phyloP scores from a whole-genome alignment of 2,113 vertebrate species.

The Noturus placidus region DNA sequence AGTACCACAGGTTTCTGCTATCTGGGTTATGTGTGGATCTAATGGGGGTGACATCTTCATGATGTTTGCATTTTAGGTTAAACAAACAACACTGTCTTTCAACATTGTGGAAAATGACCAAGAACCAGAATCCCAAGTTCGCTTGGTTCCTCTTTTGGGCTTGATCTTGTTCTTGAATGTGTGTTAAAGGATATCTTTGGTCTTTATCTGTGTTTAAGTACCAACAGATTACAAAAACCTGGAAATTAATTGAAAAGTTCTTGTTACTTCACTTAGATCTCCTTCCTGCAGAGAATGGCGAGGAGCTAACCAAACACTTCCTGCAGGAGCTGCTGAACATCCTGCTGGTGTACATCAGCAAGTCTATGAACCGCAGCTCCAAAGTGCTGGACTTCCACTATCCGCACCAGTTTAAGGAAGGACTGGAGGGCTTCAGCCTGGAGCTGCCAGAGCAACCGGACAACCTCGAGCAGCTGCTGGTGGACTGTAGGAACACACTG shows the following conservation, averaged over 20 bases:
- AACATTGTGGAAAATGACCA: no score
- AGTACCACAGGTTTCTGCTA: neutral
- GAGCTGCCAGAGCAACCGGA: constrained; percentile 66
- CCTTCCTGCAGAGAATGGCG: constrained; percentile 61
- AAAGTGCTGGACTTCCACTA: constrained; percentile 76
- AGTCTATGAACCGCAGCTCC: constrained; percentile 61
- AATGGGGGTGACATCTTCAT: no score
- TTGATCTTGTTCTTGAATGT: neutral
- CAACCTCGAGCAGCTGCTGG: constrained; percentile 66
- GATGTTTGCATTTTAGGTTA: neutral
- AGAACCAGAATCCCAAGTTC: neutral
- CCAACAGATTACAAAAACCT: neutral
- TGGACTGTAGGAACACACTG: constrained; percentile 69
- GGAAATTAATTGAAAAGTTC: neutral
- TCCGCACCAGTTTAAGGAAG: constrained; percentile 70
- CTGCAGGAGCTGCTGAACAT: constrained; percentile 69
- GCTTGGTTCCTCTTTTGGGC: neutral
- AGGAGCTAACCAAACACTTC: constrained; percentile 61
- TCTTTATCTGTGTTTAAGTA: neutral
- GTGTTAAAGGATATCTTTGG: neutral
- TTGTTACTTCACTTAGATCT: constrained; percentile 57
- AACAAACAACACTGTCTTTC: neutral
- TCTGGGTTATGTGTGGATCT: no score
- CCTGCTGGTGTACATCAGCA: constrained; percentile 67
- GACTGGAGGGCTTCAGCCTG: constrained; percentile 69